A percentile compares a stretch with the other conserved stretches of the same genome.
Evolutionary conservation across 2,113 vertebrate species (phyloP).

Genomic region (Sturnus vulgaris): DNA sequence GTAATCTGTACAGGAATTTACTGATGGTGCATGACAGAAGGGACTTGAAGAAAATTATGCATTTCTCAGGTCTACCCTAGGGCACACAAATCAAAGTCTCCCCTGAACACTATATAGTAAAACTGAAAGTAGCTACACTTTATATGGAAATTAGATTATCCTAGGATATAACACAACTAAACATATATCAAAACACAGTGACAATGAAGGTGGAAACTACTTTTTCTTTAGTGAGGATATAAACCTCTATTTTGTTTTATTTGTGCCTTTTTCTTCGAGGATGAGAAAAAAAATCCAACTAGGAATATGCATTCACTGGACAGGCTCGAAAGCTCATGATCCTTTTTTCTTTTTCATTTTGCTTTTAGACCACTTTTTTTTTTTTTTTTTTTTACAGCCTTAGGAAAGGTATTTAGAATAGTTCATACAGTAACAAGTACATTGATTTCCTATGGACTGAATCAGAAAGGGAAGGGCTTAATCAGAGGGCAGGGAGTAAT

Average conservation of each 20-base stretch:
- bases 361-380: background rate
- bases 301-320: background rate
- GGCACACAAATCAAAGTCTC: conserved; percentile 79
- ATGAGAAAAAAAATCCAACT: background rate
- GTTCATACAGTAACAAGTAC: conserved; percentile 21
- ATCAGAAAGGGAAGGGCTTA: background rate
- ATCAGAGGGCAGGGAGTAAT: fast-evolving
- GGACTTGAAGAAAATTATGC: conserved; percentile 72
- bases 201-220: conserved; percentile 42
- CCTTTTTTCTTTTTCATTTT: background rate
- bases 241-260: conserved; percentile 34
- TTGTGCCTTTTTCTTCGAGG: background rate
- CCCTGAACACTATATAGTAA: conserved; percentile 53
- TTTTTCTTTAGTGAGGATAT: background rate
- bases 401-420: conserved; percentile 10
- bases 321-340: background rate
- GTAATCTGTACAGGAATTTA: conserved; percentile 63
- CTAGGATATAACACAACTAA: conserved; percentile 52
- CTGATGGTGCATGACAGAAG: conserved; percentile 63
- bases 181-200: conserved; percentile 67
- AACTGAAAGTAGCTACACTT: conserved; percentile 71
- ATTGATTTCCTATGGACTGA: background rate
- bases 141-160: conserved; percentile 77
- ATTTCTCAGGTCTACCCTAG: conserved; percentile 67
- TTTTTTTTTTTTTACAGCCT: background rate